A percentile compares a stretch with the other conserved stretches of the same genome.
Evolutionary conservation across 2,888 invertebrate genomes (phyloP).

Genomic region (Eupsilia transversa): DNA sequence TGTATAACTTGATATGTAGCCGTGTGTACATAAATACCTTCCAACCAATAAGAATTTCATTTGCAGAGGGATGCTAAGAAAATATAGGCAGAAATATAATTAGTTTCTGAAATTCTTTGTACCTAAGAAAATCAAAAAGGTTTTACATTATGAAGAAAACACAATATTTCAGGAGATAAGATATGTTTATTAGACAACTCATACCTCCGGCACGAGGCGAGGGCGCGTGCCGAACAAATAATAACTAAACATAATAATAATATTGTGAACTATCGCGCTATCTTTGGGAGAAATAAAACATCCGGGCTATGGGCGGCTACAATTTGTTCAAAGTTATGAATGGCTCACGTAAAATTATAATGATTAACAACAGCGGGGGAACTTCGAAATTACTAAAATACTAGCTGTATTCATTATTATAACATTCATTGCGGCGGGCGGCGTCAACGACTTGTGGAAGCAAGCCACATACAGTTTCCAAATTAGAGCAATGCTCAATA

Average conservation of each 20-base stretch:
- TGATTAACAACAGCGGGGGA: slow-evolving; percentile 65
- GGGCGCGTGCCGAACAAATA: slow-evolving; percentile 79
- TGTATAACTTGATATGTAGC: too few species aligned
- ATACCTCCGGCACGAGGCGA: slow-evolving; percentile 80
- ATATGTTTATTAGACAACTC: slow-evolving; percentile 90
- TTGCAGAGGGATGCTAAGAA: background rate
- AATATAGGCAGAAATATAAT: background rate
- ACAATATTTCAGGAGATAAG: slow-evolving; percentile 84
- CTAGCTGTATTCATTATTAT: slow-evolving; percentile 68
- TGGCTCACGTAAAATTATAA: slow-evolving; percentile 56
- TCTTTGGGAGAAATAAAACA: slow-evolving; percentile 89
- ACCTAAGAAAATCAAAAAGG: background rate
- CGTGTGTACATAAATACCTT: too few species aligned
- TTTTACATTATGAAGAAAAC: slow-evolving; percentile 64
- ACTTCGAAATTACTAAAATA: slow-evolving; percentile 75
- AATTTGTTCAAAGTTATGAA: slow-evolving; percentile 65
- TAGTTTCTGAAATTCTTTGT: background rate
- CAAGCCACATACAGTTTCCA: slow-evolving; percentile 62
- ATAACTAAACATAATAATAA: slow-evolving; percentile 75
- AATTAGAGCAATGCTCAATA: slow-evolving; percentile 7
- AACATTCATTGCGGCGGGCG: slow-evolving; percentile 56
- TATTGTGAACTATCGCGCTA: slow-evolving; percentile 85
- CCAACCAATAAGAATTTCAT: background rate
- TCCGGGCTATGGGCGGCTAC: slow-evolving; percentile 75
- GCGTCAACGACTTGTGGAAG: slow-evolving; percentile 41